These are phyloP conservation scores for Tympanoctomys barrerae DNA, from an alignment of 2,797 vertebrate genomes.

Conservation along the genomic window DNA sequence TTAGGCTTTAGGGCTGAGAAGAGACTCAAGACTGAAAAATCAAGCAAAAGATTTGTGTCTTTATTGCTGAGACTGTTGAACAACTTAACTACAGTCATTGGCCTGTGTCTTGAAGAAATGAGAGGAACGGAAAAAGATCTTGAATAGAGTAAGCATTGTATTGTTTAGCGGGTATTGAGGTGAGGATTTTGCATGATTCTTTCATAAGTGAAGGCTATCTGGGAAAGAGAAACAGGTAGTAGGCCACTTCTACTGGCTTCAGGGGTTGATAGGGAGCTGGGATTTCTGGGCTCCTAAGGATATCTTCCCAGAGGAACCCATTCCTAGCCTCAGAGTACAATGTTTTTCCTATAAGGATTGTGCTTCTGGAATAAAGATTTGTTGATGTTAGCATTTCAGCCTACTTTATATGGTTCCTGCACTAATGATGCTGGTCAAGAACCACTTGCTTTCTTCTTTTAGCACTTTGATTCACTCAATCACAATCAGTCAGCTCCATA, in stretches of 20 bases:
- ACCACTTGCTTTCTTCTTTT: neutral
- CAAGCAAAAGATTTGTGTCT: neutral
- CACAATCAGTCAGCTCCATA: neutral
- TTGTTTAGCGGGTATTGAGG: neutral
- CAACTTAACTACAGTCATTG: neutral
- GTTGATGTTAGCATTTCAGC: neutral
- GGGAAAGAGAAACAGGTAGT: neutral
- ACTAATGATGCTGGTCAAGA: neutral
- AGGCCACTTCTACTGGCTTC: neutral
- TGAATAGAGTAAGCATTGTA: neutral
- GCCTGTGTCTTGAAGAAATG: neutral
- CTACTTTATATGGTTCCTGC: neutral
- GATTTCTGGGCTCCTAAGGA: neutral
- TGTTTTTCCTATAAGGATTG: neutral
- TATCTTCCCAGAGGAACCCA: neutral
- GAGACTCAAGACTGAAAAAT: neutral
- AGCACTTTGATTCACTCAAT: constrained; percentile 10
- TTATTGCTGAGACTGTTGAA: neutral
- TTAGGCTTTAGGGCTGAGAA: neutral
- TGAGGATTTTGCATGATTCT: neutral
- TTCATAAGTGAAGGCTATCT: neutral
- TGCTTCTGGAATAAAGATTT: neutral
- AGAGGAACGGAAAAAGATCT: neutral
- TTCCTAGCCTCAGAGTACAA: neutral
- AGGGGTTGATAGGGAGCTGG: neutral